Base-by-base conservation (phyloP, 2,888 invertebrate species). In the Anaspis maculata region DNA sequence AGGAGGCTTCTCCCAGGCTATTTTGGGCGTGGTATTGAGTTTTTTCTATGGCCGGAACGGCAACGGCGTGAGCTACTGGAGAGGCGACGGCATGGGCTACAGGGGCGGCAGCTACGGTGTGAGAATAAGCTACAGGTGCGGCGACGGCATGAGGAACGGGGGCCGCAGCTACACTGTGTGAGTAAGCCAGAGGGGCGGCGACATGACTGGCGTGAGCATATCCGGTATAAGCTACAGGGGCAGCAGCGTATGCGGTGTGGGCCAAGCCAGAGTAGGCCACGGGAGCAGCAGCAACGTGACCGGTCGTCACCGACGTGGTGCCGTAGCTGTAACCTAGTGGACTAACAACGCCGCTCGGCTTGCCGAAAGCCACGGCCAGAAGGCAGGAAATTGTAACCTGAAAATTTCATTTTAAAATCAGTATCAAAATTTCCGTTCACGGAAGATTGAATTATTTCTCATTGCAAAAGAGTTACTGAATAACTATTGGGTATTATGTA, bases 361-460 rank as follows among this genome's bases (percentile, higher is more conserved):
- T 51, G 40, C 59, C 55, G 32, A 44, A 44, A 35, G 54, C 56
- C 29, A 54, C 55, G 34, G 64, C 64, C 51, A 61, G 46, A 56
- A 72, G 61, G 66, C 72, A 69, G 61, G 68, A 66, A 65, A 74
- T 66, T 55, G 71, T 70, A 66, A 73, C 72, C 74, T 74, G 67
- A 27, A 59, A 61, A 31, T 12, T n/a, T n/a, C n/a, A n/a, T n/a
- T n/a, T n/a, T n/a, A n/a, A n/a, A n/a, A n/a, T n/a, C n/a, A n/a
- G n/a, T 15, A 11, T 19, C 7, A 21, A 21, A 19, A 11, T 30
- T 6, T 27, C 19, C 15, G 10, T 13, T 16, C 16, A 16, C 6
- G 13, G 14, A 12, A 25, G 10, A 11, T 30, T 24, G 13, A 19
- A 16, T 11, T 30, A 9, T 25, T 15, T 26, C 21, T 7, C 7